Conservation (phyloP, 2,113 vertebrate genomes). For the Mirounga angustirostris region DNA sequence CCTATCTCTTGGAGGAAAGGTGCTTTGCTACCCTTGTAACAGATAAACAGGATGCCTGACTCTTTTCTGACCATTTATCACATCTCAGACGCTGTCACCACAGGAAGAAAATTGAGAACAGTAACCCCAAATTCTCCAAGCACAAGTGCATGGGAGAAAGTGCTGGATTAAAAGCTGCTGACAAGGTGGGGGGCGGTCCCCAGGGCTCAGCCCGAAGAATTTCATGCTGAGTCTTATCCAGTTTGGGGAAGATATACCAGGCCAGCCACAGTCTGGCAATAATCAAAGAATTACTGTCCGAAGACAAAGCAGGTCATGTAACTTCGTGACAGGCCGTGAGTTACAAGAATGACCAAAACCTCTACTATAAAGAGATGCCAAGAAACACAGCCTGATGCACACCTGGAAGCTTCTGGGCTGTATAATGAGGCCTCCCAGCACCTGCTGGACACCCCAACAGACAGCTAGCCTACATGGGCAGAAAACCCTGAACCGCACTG, state of each 20-base stretch:
- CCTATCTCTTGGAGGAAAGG: constrained; percentile 44
- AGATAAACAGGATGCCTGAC: constrained; percentile 41
- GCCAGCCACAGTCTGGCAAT: constrained; percentile 74
- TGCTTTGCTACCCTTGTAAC: constrained; percentile 30
- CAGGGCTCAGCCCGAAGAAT: constrained; percentile 54
- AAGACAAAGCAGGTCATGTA: constrained; percentile 77
- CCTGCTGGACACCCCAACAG: neutral
- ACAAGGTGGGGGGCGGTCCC: constrained; percentile 71
- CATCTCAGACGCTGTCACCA: constrained; percentile 58
- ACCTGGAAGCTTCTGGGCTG: neutral
- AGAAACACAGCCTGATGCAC: neutral
- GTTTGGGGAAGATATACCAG: constrained; percentile 71
- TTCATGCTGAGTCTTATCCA: constrained; percentile 74
- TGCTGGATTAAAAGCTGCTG: constrained; percentile 42
- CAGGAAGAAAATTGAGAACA: constrained; percentile 63
- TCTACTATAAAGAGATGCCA: constrained; percentile 35
- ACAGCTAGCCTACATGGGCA: neutral
- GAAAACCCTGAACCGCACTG: neutral
- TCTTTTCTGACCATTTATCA: constrained; percentile 61
- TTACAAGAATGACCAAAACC: constrained; percentile 64
- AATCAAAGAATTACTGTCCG: constrained; percentile 71
- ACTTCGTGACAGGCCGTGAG: constrained; percentile 59
- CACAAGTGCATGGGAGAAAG: neutral
- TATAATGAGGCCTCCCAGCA: neutral
- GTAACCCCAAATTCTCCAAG: constrained; percentile 42